Conservation (phyloP, 2,113 vertebrate genomes). For the Misgurnus anguillicaudatus region DNA sequence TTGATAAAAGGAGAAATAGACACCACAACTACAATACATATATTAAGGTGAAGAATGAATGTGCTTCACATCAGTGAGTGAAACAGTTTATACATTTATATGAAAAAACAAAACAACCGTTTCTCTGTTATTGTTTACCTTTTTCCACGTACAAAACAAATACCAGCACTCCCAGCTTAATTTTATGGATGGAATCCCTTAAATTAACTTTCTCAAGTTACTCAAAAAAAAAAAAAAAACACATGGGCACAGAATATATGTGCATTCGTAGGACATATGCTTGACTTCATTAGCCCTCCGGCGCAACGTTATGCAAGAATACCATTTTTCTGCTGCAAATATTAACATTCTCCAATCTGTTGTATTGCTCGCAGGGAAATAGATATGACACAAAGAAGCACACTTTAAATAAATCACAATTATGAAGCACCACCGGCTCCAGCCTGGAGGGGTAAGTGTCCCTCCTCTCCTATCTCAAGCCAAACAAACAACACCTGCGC, state of each 20-base stretch:
- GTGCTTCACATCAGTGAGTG: constrained; percentile 33
- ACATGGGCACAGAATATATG: constrained; percentile 6
- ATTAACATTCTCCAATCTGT: constrained; percentile 75
- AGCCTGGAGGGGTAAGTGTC: constrained; percentile 58
- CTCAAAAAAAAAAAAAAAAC: constrained; percentile 5
- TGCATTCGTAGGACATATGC: constrained; percentile 62
- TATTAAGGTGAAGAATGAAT: constrained; percentile 69
- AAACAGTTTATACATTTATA: constrained; percentile 56
- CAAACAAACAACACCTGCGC: constrained; percentile 56
- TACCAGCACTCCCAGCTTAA: constrained; percentile 35
- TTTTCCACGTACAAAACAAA: not conserved
- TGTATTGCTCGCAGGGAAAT: constrained; percentile 66
- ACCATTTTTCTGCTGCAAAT: constrained; percentile 60
- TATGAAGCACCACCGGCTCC: constrained; percentile 67
- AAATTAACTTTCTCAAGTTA: constrained; percentile 54
- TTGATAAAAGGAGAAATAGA: constrained; percentile 44
- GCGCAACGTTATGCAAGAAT: constrained; percentile 41
- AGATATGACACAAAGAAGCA: constrained; percentile 63
- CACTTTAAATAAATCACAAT: constrained; percentile 77
- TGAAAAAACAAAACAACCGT: constrained; percentile 48
- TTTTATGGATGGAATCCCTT: constrained; percentile 65
- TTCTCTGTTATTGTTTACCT: not conserved
- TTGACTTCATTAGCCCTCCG: constrained; percentile 62
- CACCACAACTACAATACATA: constrained; percentile 59
- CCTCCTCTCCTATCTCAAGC: constrained; percentile 58